Percentiles rank a stretch among this genome's conserved stretches.
Evolutionary conservation across 2,888 invertebrate genomes (phyloP).

Genomic region (Synergus umbraculus): DNA sequence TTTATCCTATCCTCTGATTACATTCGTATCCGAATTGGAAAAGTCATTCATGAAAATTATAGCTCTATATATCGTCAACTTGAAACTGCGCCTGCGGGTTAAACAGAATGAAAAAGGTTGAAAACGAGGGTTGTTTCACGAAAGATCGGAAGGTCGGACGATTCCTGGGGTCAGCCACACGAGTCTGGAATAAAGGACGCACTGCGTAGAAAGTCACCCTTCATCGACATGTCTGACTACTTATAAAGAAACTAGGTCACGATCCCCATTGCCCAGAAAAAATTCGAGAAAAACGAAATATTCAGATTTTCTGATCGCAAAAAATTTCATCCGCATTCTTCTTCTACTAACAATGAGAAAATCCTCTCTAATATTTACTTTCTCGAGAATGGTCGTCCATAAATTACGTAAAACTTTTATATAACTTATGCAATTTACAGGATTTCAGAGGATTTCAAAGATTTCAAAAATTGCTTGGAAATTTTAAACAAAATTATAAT

Average conservation of each 20-base stretch:
- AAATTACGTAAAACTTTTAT: too few species aligned
- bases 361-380: not conserved
- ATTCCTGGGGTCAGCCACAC: conserved; percentile 46
- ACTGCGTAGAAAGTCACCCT: conserved; percentile 67
- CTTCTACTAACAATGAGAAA: not conserved
- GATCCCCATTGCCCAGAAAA: conserved; percentile 40
- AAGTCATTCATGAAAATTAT: conserved; percentile 1
- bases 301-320: not conserved
- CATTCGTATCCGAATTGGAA: not conserved
- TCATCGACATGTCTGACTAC: conserved; percentile 64
- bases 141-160: conserved; percentile 5
- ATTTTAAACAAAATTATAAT: too few species aligned
- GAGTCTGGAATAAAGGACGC: conserved; percentile 61
- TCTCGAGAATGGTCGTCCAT: not conserved
- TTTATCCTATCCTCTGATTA: not conserved
- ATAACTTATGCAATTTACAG: too few species aligned
- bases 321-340: not conserved
- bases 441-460: too few species aligned
- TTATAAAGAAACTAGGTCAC: conserved; percentile 67
- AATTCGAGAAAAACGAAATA: conserved; percentile 28
- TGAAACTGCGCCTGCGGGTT: not conserved
- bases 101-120: conserved; percentile 7
- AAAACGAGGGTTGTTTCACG: conserved; percentile 16
- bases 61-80: not conserved
- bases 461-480: too few species aligned